phyloP scores from a whole-genome alignment of 2,797 vertebrate species.

The Hephaestus fuliginosus region DNA sequence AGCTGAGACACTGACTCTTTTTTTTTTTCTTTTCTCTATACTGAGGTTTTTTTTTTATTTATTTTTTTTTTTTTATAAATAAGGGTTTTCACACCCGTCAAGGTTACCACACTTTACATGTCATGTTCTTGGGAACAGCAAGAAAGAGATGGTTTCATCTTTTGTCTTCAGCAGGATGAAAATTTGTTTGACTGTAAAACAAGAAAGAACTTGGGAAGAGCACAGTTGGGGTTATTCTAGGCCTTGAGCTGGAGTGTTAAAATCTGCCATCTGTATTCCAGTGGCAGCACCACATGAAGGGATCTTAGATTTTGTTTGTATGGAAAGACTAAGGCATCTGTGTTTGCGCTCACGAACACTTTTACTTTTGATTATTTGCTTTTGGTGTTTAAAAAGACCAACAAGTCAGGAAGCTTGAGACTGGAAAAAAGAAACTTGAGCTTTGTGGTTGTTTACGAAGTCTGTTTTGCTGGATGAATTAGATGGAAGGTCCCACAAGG shows the following conservation, averaged over 20 bases:
- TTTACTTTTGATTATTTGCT: slow-evolving; percentile 19
- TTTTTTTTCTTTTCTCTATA: background rate
- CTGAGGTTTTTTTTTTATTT: background rate
- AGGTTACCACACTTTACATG: background rate
- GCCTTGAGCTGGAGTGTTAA: slow-evolving; percentile 1
- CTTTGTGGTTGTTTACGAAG: slow-evolving; percentile 13
- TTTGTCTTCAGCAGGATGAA: background rate
- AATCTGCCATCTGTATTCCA: slow-evolving; percentile 21
- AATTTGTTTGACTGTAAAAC: slow-evolving; percentile 31
- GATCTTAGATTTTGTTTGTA: slow-evolving; percentile 10
- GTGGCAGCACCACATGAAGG: background rate
- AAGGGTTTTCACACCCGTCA: background rate
- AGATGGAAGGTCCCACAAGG: slow-evolving; percentile 22
- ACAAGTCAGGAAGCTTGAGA: background rate
- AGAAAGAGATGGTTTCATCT: background rate
- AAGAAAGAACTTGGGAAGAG: background rate
- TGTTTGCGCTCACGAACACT: slow-evolving; percentile 13
- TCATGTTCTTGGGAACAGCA: background rate
- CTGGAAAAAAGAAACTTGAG: background rate
- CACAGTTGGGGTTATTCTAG: slow-evolving; percentile 18
- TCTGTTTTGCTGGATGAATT: slow-evolving; percentile 7
- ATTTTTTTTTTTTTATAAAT: slow-evolving; percentile 9
- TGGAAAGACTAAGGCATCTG: background rate
- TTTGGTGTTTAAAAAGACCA: slow-evolving; percentile 23
- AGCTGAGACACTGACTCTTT: background rate